phyloP scores from a whole-genome alignment of 2,113 vertebrate species.

The Oreochromis niloticus region DNA sequence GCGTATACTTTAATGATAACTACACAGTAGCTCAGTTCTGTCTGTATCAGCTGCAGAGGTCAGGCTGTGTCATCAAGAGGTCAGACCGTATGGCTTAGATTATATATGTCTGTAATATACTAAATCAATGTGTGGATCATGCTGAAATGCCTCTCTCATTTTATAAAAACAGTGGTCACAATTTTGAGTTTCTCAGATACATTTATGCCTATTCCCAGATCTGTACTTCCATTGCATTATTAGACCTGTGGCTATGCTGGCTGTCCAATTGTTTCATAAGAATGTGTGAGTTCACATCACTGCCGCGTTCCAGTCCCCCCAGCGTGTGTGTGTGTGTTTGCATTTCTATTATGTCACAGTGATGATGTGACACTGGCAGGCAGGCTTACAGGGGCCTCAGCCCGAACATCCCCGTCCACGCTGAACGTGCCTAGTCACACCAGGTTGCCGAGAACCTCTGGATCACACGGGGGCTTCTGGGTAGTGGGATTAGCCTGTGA shows the following conservation, averaged over 20 bases:
- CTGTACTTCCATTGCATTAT: background rate
- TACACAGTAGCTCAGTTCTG: background rate
- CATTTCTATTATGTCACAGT: constrained; percentile 60
- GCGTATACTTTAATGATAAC: background rate
- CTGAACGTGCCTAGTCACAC: constrained; percentile 51
- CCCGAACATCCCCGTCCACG: background rate
- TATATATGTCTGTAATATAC: background rate
- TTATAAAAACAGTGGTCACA: background rate
- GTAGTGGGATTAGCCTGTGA: constrained; percentile 63
- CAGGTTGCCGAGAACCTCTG: constrained; percentile 42
- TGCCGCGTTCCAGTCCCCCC: background rate
- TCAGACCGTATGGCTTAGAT: background rate
- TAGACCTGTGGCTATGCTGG: background rate
- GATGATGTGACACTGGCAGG: constrained; percentile 54
- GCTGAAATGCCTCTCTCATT: background rate
- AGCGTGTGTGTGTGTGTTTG: background rate
- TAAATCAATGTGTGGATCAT: background rate
- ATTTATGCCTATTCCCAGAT: background rate
- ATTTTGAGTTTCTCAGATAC: background rate
- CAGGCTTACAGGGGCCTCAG: constrained; percentile 12
- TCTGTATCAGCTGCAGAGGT: background rate
- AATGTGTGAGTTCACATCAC: background rate
- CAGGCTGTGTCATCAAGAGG: background rate
- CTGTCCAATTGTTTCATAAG: constrained; percentile 13
- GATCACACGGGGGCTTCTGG: constrained; percentile 43